Evolutionary conservation across 2,888 invertebrate species (phyloP).

Genomic region (Gasteruption jaculator): DNA sequence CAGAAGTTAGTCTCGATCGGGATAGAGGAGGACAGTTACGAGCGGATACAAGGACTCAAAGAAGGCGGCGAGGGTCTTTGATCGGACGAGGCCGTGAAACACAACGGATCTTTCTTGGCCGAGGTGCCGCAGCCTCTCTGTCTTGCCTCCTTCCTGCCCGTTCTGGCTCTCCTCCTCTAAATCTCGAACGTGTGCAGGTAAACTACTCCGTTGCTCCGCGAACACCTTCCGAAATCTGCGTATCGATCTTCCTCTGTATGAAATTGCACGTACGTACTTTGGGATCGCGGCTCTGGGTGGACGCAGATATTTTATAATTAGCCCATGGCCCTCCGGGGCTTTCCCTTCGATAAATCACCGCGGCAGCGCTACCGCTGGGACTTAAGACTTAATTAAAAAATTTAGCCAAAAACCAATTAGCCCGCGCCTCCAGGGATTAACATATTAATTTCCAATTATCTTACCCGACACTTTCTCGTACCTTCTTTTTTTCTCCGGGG

Average conservation of each 20-base stretch:
- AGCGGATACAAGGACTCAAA: constrained; percentile 26
- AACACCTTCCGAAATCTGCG: background rate
- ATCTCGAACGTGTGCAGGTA: too few relatives aligned
- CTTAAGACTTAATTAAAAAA: constrained; percentile 44
- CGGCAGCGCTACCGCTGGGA: constrained; percentile 36
- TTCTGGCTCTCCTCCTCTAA: constrained; percentile 11
- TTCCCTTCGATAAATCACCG: constrained; percentile 40
- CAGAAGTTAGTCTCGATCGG: too few relatives aligned
- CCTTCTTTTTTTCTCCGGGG: background rate
- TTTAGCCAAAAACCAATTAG: constrained; percentile 48
- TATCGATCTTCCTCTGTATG: background rate
- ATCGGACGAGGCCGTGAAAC: constrained; percentile 26
- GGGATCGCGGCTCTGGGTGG: constrained; percentile 2
- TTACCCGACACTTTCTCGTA: constrained; percentile 28
- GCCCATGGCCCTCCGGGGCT: constrained; percentile 11
- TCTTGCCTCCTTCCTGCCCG: constrained; percentile 18
- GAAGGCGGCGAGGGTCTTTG: constrained; percentile 27
- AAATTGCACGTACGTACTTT: constrained; percentile 3
- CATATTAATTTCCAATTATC: constrained; percentile 50
- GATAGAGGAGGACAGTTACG: constrained; percentile 27
- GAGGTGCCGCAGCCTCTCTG: too few relatives aligned
- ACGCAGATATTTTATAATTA: constrained; percentile 43
- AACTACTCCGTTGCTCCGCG: background rate
- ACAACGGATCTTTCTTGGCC: constrained; percentile 20
- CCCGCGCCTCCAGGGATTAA: constrained; percentile 38